Conservation (phyloP, 1,140 invertebrate genomes). For the Gryllus bimaculatus region DNA sequence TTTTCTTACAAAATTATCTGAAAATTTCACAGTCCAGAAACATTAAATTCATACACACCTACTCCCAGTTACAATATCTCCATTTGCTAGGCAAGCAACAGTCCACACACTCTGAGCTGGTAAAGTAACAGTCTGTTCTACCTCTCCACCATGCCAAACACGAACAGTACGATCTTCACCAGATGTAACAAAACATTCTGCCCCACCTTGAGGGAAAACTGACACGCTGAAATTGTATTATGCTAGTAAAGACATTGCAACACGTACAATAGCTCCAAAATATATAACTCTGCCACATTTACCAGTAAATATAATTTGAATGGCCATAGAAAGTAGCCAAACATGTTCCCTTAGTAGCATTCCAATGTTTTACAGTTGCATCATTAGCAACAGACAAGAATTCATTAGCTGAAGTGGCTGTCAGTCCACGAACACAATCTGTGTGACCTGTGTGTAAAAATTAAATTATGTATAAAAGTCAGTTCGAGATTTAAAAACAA, state of each 20-base stretch:
- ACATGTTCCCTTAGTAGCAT: slow-evolving; percentile 37
- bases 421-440: slow-evolving; percentile 49
- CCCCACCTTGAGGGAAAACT: slow-evolving; percentile 45
- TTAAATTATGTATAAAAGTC: not conserved
- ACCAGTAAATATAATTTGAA: slow-evolving; percentile 48
- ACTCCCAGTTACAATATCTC: slow-evolving; percentile 80
- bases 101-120: slow-evolving; percentile 86
- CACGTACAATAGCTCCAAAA: no score
- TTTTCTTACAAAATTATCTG: no score
- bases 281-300: not conserved
- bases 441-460: slow-evolving; percentile 40
- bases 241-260: not conserved
- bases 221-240: slow-evolving; percentile 40
- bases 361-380: slow-evolving; percentile 43
- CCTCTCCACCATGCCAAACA: slow-evolving; percentile 64
- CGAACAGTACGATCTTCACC: slow-evolving; percentile 83
- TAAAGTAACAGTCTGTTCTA: slow-evolving; percentile 61
- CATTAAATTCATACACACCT: slow-evolving; percentile 37
- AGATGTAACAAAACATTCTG: slow-evolving; percentile 56
- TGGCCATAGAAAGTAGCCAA: slow-evolving; percentile 42
- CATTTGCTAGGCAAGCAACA: slow-evolving; percentile 67
- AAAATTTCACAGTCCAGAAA: not conserved
- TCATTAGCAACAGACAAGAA: slow-evolving; percentile 56
- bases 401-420: slow-evolving; percentile 34
- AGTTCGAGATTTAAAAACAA: no score